Evolutionary conservation across 2,113 vertebrate genomes (phyloP).

Genomic region (Centropristis striata): DNA sequence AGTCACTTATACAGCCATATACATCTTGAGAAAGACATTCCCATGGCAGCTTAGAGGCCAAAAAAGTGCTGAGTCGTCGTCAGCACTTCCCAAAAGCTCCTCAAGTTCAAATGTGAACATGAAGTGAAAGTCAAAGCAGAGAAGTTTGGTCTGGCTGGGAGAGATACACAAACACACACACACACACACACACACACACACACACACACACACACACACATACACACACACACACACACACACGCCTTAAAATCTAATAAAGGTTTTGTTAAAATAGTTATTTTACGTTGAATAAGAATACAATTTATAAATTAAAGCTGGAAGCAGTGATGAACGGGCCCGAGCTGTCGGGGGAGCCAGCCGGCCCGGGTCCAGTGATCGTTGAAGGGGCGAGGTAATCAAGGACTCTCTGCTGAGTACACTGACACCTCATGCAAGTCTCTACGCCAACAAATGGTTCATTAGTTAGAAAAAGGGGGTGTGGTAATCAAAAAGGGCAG

Average conservation of each 20-base stretch:
- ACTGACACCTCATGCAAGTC: no score
- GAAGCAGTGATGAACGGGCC: no score
- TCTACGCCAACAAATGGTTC: no score
- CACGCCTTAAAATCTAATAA: not conserved
- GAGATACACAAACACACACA: not conserved
- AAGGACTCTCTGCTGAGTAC: no score
- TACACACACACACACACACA: not conserved
- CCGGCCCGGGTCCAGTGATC: no score
- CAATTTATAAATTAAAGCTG: not conserved
- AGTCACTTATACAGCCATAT: not conserved
- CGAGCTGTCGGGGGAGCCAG: no score
- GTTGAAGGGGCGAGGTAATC: no score
- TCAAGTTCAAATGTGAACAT: conserved; percentile 30
- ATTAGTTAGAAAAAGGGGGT: no score
- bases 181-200: no score
- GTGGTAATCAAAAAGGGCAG: no score
- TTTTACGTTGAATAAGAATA: not conserved
- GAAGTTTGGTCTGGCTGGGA: conserved; percentile 1
- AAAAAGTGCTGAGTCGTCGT: conserved; percentile 41
- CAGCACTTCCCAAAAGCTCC: conserved; percentile 29
- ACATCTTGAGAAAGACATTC: not conserved
- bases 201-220: no score
- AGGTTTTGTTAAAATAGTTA: not conserved
- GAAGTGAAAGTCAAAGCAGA: conserved; percentile 62
- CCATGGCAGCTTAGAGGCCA: not conserved